A percentile compares a stretch with the other conserved stretches of the same genome.
Evolutionary conservation across 92 coral and sea anemone genomes (phyloP).

Genomic region (Epizoanthus illoricatus): DNA sequence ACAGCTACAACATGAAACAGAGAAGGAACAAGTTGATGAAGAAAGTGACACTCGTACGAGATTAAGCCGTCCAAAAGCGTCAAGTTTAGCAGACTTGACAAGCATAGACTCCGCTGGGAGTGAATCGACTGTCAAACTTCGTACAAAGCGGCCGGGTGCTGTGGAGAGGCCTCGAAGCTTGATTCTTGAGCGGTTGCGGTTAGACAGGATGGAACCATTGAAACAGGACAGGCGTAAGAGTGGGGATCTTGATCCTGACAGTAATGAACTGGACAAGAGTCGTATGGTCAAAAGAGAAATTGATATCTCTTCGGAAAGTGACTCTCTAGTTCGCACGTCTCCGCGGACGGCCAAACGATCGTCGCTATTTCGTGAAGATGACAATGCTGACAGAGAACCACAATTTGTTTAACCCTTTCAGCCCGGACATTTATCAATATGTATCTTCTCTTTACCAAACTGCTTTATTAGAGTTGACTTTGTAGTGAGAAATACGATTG

Average conservation of each 20-base stretch:
- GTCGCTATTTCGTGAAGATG: constrained; percentile 68
- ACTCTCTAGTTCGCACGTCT: constrained; percentile 11
- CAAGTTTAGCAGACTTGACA: constrained; percentile 31
- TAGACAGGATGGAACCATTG: constrained; percentile 48
- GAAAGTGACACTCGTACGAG: neutral
- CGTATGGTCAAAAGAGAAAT: constrained; percentile 25
- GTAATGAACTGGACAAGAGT: constrained; percentile 1
- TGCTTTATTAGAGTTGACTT: too few species aligned
- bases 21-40: constrained; percentile 45
- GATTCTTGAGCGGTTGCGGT: constrained; percentile 49
- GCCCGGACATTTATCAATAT: neutral
- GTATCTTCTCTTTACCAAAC: too few species aligned
- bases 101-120: constrained; percentile 22
- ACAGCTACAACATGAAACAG: constrained; percentile 42
- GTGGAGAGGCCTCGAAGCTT: constrained; percentile 64
- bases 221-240: constrained; percentile 28
- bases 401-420: constrained; percentile 67
- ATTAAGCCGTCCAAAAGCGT: constrained; percentile 18
- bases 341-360: constrained; percentile 17
- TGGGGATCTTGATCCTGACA: neutral
- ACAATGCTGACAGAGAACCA: constrained; percentile 69
- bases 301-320: constrained; percentile 25
- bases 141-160: constrained; percentile 37
- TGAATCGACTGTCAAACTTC: constrained; percentile 21
- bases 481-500: too few species aligned